A percentile compares a stretch with the other conserved stretches of the same genome.
phyloP scores from a whole-genome alignment of 2,888 invertebrate genomes.

The Drosophila tanythrix region DNA sequence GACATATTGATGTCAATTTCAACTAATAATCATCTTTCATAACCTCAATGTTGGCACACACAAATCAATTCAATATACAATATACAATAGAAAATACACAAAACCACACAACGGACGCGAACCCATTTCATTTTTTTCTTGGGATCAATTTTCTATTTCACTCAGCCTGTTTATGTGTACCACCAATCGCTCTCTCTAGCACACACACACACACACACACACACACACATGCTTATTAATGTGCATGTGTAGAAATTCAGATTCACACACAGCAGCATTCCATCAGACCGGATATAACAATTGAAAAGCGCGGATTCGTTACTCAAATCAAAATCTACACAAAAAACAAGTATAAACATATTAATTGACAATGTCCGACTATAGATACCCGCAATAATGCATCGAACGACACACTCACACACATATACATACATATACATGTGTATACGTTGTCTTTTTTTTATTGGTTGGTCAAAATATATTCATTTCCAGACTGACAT shows the following conservation, averaged over 20 bases:
- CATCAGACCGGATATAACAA: constrained; percentile 80
- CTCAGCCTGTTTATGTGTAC: constrained; percentile 43
- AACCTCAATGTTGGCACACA: constrained; percentile 56
- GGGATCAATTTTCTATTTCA: constrained; percentile 44
- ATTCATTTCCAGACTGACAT: not conserved
- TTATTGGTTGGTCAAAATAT: not conserved
- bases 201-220: constrained; percentile 16
- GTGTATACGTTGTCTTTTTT: not conserved
- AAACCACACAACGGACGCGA: constrained; percentile 16
- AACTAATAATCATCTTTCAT: constrained; percentile 47
- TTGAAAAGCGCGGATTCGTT: constrained; percentile 75
- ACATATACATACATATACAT: not conserved
- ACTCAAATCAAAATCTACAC: constrained; percentile 58
- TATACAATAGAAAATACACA: constrained; percentile 38
- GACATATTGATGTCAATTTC: constrained; percentile 11
- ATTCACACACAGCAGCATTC: constrained; percentile 69
- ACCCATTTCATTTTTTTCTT: constrained; percentile 43
- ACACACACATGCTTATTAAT: constrained; percentile 6
- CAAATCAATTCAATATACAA: constrained; percentile 55
- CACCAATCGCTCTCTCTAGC: constrained; percentile 26
- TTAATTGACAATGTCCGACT: not conserved
- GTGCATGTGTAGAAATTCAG: constrained; percentile 15
- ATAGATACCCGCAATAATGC: not conserved
- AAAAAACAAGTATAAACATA: constrained; percentile 29
- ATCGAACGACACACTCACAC: not conserved